Evolutionary conservation across 2,113 vertebrate genomes (phyloP).

Genomic region (Micromys minutus): DNA sequence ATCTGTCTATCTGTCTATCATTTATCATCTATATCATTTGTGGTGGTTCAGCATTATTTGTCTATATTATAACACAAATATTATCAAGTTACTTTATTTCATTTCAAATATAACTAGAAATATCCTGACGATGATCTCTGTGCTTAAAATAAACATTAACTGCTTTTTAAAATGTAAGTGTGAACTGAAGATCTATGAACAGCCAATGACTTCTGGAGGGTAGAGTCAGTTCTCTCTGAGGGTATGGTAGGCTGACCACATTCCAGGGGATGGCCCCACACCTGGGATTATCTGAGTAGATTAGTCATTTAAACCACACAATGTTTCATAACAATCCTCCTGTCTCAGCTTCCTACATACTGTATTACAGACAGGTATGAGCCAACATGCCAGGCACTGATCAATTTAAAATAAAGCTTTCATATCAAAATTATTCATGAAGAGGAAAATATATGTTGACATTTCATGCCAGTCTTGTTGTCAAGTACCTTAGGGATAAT

Average conservation of each 20-base stretch:
- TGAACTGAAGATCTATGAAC: not conserved
- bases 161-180: not conserved
- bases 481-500: not conserved
- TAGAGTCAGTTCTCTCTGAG: not conserved
- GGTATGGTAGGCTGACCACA: not conserved
- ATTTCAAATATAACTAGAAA: not conserved
- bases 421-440: not conserved
- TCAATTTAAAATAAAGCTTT: conserved; percentile 1
- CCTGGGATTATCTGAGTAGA: not conserved
- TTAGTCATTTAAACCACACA: not conserved
- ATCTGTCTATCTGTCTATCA: not conserved
- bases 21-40: not conserved
- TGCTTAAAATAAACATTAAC: conserved; percentile 25
- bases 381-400: not conserved
- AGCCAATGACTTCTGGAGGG: not conserved
- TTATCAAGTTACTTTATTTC: not conserved
- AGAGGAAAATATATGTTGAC: not conserved
- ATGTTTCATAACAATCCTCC: too few species aligned
- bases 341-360: not conserved
- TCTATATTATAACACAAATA: not conserved
- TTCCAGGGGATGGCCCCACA: not conserved
- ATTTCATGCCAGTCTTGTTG: too few species aligned
- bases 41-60: not conserved
- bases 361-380: not conserved
- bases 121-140: not conserved